Percentiles rank a stretch among this genome's conserved stretches.
These are phyloP conservation scores for Bimastos eiseni DNA, from an alignment of 2,888 invertebrate species.

Conservation along the genomic window DNA sequence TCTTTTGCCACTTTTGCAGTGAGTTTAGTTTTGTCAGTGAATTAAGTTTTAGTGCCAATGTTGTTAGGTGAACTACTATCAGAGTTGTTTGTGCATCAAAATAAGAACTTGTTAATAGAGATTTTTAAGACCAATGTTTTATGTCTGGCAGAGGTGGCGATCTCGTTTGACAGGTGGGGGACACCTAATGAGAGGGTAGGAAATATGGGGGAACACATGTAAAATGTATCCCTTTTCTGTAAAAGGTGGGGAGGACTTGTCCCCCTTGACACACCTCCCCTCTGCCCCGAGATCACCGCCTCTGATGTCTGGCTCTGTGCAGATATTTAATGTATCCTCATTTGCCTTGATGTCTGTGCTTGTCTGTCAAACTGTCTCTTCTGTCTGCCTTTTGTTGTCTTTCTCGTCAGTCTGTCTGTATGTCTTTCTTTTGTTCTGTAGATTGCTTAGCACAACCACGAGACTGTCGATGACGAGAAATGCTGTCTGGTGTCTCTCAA, in stretches of 20 bases:
- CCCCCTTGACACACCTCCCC: no score
- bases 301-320: no score
- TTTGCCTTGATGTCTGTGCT: background rate
- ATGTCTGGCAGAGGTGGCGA: no score
- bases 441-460: slow-evolving; percentile 79
- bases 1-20: slow-evolving; percentile 84
- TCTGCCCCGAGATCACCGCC: no score
- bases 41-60: background rate
- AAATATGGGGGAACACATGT: no score
- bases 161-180: no score
- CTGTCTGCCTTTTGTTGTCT: background rate
- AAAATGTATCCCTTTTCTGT: no score
- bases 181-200: no score
- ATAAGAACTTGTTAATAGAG: no score
- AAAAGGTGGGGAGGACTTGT: no score
- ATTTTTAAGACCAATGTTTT: background rate
- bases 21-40: slow-evolving; percentile 62
- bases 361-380: background rate
- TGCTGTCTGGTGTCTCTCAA: slow-evolving; percentile 97
- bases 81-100: background rate
- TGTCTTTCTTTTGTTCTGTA: slow-evolving; percentile 59
- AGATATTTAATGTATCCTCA: background rate
- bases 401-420: background rate
- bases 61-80: background rate
- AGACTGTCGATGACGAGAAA: slow-evolving; percentile 79